These are phyloP conservation scores for Petaurus breviceps DNA, from an alignment of 2,113 vertebrate genomes.

Conservation along the genomic window DNA sequence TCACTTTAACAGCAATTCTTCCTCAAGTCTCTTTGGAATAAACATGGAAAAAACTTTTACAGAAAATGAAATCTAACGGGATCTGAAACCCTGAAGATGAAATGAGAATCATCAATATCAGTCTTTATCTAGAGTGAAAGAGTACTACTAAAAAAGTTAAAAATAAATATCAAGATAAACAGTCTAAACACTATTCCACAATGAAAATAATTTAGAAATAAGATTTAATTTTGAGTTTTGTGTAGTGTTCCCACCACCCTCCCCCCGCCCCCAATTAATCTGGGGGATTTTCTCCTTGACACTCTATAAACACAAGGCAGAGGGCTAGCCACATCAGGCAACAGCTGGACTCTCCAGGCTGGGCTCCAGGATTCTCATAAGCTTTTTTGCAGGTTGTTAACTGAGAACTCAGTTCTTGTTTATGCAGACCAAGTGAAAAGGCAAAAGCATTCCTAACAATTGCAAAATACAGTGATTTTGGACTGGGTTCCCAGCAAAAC, in stretches of 20 bases:
- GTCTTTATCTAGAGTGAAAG: slow-evolving; percentile 43
- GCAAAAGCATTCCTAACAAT: slow-evolving; percentile 20
- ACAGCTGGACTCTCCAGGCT: slow-evolving; percentile 33
- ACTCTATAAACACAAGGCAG: slow-evolving; percentile 46
- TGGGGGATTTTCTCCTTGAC: slow-evolving; percentile 28
- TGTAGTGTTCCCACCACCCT: background rate
- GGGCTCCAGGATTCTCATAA: slow-evolving; percentile 38
- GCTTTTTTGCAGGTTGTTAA: slow-evolving; percentile 3
- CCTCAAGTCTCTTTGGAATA: slow-evolving; percentile 19
- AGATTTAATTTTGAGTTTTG: slow-evolving; percentile 52
- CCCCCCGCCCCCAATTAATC: background rate
- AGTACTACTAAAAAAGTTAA: slow-evolving; percentile 20
- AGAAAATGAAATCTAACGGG: slow-evolving; percentile 15
- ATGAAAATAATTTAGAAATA: slow-evolving; percentile 51
- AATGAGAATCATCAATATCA: slow-evolving; percentile 43
- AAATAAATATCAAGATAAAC: slow-evolving; percentile 6
- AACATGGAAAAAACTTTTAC: slow-evolving; percentile 19
- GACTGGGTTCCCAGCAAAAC: background rate
- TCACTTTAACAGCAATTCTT: slow-evolving; percentile 48
- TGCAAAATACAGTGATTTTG: slow-evolving; percentile 12
- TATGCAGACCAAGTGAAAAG: slow-evolving; percentile 15
- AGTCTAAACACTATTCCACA: slow-evolving; percentile 14
- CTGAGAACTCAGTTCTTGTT: slow-evolving; percentile 11
- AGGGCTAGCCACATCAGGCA: background rate
- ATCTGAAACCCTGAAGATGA: background rate